These are phyloP conservation scores for Phymanthus crucifer DNA, from an alignment of 92 coral and sea anemone genomes.

Conservation along the genomic window DNA sequence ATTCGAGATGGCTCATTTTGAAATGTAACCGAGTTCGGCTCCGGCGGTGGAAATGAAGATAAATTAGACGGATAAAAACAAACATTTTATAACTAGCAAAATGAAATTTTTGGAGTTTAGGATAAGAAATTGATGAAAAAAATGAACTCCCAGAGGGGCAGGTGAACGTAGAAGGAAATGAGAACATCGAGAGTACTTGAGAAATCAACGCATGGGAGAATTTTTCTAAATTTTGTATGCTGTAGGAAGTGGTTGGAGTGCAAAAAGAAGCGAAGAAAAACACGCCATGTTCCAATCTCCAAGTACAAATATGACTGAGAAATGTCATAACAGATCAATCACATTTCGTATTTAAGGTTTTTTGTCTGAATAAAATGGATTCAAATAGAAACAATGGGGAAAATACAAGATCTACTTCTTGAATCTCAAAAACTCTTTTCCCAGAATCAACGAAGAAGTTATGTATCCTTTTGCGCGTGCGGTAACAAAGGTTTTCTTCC, in stretches of 20 bases:
- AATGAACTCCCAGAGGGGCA: neutral
- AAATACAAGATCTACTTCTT: neutral
- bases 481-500: neutral
- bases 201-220: neutral
- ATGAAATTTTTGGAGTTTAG: neutral
- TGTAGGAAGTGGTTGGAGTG: neutral
- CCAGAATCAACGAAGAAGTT: neutral
- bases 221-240: neutral
- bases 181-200: neutral
- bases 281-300: neutral
- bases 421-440: neutral
- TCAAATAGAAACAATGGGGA: neutral
- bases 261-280: neutral
- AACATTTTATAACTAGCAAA: neutral
- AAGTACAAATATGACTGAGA: neutral
- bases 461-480: neutral
- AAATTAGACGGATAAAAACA: slow-evolving; percentile 1
- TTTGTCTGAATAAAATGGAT: neutral
- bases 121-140: neutral
- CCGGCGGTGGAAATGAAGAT: neutral
- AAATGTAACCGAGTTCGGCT: neutral
- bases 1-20: neutral
- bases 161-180: neutral
- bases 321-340: slow-evolving; percentile 1
- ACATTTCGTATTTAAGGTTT: neutral